These are phyloP conservation scores for Amblyraja radiata DNA, from an alignment of 2,797 vertebrate genomes.

Conservation along the genomic window DNA sequence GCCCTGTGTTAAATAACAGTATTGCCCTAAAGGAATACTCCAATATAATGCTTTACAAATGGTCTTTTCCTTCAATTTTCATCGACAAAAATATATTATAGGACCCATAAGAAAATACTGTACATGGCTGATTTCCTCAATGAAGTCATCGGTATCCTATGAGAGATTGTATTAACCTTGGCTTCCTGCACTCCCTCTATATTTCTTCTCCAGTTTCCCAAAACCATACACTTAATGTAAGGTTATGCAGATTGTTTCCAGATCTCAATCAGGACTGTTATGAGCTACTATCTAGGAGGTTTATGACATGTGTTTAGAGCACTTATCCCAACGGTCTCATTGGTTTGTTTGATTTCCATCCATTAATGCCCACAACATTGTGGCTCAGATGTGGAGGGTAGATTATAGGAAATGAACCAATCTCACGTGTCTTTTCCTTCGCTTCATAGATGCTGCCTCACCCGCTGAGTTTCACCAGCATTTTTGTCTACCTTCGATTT, in stretches of 20 bases:
- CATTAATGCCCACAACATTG: neutral
- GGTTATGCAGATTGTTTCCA: neutral
- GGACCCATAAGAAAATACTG: neutral
- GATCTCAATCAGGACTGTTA: neutral
- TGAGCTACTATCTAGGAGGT: neutral
- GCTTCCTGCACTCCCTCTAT: neutral
- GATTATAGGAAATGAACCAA: neutral
- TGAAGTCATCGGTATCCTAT: neutral
- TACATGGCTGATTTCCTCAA: neutral
- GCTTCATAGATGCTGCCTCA: too few relatives aligned
- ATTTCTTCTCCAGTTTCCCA: neutral
- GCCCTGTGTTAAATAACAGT: slow-evolving; percentile 20
- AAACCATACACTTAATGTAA: neutral
- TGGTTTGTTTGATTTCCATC: neutral
- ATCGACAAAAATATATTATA: neutral
- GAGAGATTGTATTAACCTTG: neutral
- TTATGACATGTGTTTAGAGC: neutral
- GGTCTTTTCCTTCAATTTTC: neutral
- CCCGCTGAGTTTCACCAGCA: too few relatives aligned
- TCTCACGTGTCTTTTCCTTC: neutral
- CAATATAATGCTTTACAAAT: neutral
- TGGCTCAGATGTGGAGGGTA: neutral
- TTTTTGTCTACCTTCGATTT: too few relatives aligned
- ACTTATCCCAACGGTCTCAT: neutral
- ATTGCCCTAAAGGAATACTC: neutral